Evolutionary conservation across 2,888 invertebrate genomes (phyloP), one percentile per base, ranked within the genome.

Genomic region (Agriopis aurantiaria): DNA sequence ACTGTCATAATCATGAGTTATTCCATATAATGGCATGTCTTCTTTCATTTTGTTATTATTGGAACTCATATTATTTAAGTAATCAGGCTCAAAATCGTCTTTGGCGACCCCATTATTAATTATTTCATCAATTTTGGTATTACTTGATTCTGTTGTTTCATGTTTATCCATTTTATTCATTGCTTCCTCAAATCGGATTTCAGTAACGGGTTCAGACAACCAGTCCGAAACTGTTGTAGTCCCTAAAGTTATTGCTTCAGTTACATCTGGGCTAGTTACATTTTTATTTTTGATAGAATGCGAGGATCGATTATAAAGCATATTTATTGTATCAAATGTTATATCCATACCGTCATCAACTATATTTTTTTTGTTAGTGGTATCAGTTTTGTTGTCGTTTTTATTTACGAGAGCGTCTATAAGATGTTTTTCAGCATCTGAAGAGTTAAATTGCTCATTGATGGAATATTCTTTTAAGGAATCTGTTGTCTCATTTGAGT

Each of bases 41-140:
- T 83, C 82, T 60, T 91, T 88, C 66, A 79, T 79, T 82, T 89
- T 90, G 62, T 78, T 84, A 57, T 74, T 80, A 60, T 79, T 85
- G 17, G 85, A 72, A 57, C 82, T 85, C 82, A 90, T 85, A 68
- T 86, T 88, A 76, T 75, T 91, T 68, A 93, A 82, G 74, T 94
- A 93, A 80, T 93, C 93, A 0, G 93, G 91, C 75, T 92, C 93
- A 74, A 90, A 90, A 79, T 93, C 92, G 63, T 91, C 89, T 78
- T 90, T 92, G 5, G 78, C 76, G 46, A 79, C 66, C 4, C 85
- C 88, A 41, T 75, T 81, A 48, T 80, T 85, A 62, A 91, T 85
- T 61, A 90, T 82, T 72, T 88, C 88, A 43, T 91, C 90, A 65
- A 86, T 72, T 84, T 88, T 90, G 33, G 71, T 80, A n/a, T 78